Percentiles rank a stretch among this genome's conserved stretches.
Conservation (phyloP, 2,113 vertebrate species). For the Serinus canaria region DNA sequence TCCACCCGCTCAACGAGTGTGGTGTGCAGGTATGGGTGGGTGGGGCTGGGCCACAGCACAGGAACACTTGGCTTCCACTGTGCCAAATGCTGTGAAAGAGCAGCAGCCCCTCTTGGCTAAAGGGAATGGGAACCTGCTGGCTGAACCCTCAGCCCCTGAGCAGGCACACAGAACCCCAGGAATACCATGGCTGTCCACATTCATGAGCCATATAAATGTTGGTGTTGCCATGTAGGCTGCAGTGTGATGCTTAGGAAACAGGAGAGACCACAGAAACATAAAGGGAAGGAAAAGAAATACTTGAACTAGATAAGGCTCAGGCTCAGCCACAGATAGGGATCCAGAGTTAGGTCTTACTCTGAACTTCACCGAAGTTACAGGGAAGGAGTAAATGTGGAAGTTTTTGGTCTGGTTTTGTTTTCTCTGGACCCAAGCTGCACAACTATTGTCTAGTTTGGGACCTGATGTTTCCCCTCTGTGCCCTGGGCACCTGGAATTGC, state of each 20-base stretch:
- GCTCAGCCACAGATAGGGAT: not conserved
- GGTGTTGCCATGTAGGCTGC: not conserved
- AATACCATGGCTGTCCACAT: not conserved
- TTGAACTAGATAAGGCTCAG: not conserved
- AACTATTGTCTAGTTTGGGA: not conserved
- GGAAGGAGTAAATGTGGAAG: not conserved
- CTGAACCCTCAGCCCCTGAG: not conserved
- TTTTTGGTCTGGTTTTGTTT: not conserved
- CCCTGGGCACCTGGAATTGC: not conserved
- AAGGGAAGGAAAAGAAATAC: not conserved
- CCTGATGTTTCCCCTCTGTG: not conserved
- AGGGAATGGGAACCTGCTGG: not conserved
- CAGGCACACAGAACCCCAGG: accelerated
- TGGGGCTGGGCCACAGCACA: not conserved
- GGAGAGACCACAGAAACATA: not conserved
- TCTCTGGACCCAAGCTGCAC: not conserved
- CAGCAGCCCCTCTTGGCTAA: not conserved
- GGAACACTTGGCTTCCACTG: not conserved
- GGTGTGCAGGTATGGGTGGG: conserved; percentile 72
- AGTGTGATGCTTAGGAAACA: accelerated
- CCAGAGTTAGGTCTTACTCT: not conserved
- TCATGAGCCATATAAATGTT: accelerated
- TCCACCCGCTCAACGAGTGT: conserved; percentile 85
- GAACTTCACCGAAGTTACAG: not conserved
- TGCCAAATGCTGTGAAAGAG: not conserved